Percentiles rank a stretch among this genome's conserved stretches.
Conservation (phyloP, 2,113 vertebrate species). For the Tinamus guttatus region DNA sequence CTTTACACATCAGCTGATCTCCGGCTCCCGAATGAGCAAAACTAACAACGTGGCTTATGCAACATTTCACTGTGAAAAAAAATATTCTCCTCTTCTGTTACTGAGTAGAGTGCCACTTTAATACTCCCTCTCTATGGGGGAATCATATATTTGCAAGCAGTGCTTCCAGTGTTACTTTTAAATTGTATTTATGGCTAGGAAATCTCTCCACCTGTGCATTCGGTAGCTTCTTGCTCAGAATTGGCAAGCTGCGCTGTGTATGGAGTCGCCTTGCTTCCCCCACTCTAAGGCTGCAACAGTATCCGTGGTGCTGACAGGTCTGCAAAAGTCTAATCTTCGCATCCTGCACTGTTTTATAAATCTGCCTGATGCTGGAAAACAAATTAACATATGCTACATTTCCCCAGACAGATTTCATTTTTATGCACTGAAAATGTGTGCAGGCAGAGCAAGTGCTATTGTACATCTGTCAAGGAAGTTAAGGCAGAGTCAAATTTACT, state of each 20-base stretch:
- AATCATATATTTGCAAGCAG: not conserved
- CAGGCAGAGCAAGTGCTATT: not conserved
- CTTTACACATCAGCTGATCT: not conserved
- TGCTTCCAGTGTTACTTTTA: not conserved
- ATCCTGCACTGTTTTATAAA: not conserved
- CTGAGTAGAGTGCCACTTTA: rapidly evolving
- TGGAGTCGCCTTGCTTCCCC: not conserved
- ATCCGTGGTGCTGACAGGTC: not conserved
- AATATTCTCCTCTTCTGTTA: not conserved
- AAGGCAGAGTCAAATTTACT: not conserved
- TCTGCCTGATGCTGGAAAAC: not conserved
- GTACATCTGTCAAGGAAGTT: not conserved
- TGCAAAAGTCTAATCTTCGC: not conserved
- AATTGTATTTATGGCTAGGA: not conserved
- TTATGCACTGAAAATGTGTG: not conserved
- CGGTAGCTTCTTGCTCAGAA: not conserved
- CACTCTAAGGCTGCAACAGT: rapidly evolving
- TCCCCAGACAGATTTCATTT: not conserved
- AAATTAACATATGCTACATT: not conserved
- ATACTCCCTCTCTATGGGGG: not conserved
- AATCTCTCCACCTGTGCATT: not conserved
- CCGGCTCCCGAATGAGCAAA: not conserved
- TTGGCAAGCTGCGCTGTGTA: not conserved
- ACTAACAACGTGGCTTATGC: not conserved
- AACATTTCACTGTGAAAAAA: not conserved